Evolutionary conservation across 2,113 vertebrate species (phyloP), one percentile per base, ranked within the genome.

Genomic region (Pelusios castaneus): DNA sequence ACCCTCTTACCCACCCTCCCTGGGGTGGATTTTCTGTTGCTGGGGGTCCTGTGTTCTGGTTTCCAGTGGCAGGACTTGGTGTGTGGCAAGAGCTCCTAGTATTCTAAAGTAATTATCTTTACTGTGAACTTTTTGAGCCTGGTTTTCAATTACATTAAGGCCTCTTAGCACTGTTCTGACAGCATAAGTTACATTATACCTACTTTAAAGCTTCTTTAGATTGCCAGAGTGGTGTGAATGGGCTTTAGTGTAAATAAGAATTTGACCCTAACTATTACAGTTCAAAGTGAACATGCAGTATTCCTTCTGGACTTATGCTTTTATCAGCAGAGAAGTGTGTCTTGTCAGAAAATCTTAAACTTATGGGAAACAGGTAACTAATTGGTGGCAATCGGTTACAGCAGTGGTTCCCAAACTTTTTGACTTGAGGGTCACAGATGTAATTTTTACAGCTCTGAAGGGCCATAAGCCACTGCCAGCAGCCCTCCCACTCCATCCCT

Each of bases 361-460:
- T 88, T 92, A 47, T 80, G 47, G 93, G 52, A 56, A 89, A 90
- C 88, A 27, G 60, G 92, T 89, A 58, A 58, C 73, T 88, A 92
- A 29, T 5, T 45, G 8, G 38, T n/a, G 12, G 11, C 9, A n/a
- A 31, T 14, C 12, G 9, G 19, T 52, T 87, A 63, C 31, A 21
- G 27, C 10, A 70, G 47, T 8, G 47, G 7, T 47, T 47, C 47
- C 47, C 47, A 47, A 6, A 6, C 47, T 47, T 47, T 10, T 47
- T 47, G 47, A 47, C 10, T 47, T 47, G 47, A 47, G 47, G 47
- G 47, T 10, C 47, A 47, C 47, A n/a, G n/a, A n/a, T n/a, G n/a
- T n/a, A n/a, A n/a, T n/a, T n/a, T n/a, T n/a, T 47, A 47, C 7
- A 47, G 47, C 7, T 10, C 47, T 47, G 47, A 47, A 47, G 47